Evolutionary conservation across 2,113 vertebrate genomes (phyloP).

Genomic region (Pangasianodon hypophthalmus): DNA sequence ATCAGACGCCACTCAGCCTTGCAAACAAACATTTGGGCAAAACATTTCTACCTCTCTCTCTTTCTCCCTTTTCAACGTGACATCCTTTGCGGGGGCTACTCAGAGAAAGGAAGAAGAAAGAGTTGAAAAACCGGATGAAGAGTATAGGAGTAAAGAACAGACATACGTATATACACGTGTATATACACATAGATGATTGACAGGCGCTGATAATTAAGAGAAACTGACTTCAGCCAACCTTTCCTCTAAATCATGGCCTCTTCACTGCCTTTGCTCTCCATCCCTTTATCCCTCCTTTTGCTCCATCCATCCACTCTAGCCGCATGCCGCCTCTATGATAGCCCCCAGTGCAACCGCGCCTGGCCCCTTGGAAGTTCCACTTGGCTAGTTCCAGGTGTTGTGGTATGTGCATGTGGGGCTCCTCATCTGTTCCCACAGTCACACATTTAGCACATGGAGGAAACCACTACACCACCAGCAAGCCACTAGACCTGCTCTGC

Average conservation of each 20-base stretch:
- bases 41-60: slow-evolving; percentile 47
- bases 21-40: slow-evolving; percentile 62
- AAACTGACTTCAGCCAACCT: neutral
- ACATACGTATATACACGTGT: too few relatives aligned
- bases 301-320: slow-evolving; percentile 36
- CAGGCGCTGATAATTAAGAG: neutral
- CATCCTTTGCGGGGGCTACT: slow-evolving; percentile 38
- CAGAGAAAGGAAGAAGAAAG: slow-evolving; percentile 1
- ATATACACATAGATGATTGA: neutral
- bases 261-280: neutral
- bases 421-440: slow-evolving; percentile 70
- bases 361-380: slow-evolving; percentile 69
- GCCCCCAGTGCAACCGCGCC: slow-evolving; percentile 63
- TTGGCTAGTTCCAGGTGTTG: slow-evolving; percentile 79
- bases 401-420: slow-evolving; percentile 62
- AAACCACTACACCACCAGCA: slow-evolving; percentile 52
- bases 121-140: neutral
- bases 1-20: slow-evolving; percentile 64
- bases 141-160: neutral
- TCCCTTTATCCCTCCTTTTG: slow-evolving; percentile 17
- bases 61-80: slow-evolving; percentile 37
- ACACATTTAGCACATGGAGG: slow-evolving; percentile 60
- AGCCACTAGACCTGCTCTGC: slow-evolving; percentile 48
- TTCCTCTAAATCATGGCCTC: neutral
- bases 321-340: slow-evolving; percentile 57